Evolutionary conservation across 92 coral and sea anemone genomes (phyloP).

Genomic region (Diadumene lineata): DNA sequence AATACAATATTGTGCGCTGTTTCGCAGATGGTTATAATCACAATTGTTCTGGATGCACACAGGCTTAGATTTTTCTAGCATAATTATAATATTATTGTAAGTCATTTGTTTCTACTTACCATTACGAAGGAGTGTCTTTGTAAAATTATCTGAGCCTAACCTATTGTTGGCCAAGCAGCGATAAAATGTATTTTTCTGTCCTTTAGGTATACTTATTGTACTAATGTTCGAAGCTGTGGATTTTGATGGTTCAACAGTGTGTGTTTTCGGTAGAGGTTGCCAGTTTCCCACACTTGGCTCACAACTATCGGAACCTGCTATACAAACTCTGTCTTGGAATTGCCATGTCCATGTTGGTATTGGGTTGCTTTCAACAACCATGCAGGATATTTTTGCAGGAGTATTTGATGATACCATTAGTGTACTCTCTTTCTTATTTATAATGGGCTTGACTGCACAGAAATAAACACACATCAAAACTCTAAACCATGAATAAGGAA

Average conservation of each 20-base stretch:
- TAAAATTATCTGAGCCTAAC: conserved; percentile 49
- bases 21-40: too few species aligned
- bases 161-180: conserved; percentile 62
- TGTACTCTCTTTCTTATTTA: background rate
- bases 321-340: conserved; percentile 13
- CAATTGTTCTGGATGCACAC: too few species aligned
- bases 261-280: conserved; percentile 2
- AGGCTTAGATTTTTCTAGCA: too few species aligned
- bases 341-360: conserved; percentile 53
- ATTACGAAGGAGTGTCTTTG: conserved; percentile 42
- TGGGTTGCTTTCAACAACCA: conserved; percentile 43
- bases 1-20: too few species aligned
- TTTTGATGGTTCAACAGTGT: background rate
- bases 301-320: conserved; percentile 12
- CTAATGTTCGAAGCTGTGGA: conserved; percentile 30
- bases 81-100: too few species aligned
- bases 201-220: conserved; percentile 31
- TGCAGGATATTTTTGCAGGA: conserved; percentile 36
- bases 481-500: too few species aligned
- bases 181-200: conserved; percentile 41
- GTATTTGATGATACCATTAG: background rate
- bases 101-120: conserved; percentile 53
- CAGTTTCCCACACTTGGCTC: conserved; percentile 32
- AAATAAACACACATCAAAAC: too few species aligned
- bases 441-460: conserved; percentile 24